A percentile compares a stretch with the other conserved stretches of the same genome.
These are phyloP conservation scores for Agrochola lychnidis DNA, from an alignment of 2,888 invertebrate species.

Conservation along the genomic window DNA sequence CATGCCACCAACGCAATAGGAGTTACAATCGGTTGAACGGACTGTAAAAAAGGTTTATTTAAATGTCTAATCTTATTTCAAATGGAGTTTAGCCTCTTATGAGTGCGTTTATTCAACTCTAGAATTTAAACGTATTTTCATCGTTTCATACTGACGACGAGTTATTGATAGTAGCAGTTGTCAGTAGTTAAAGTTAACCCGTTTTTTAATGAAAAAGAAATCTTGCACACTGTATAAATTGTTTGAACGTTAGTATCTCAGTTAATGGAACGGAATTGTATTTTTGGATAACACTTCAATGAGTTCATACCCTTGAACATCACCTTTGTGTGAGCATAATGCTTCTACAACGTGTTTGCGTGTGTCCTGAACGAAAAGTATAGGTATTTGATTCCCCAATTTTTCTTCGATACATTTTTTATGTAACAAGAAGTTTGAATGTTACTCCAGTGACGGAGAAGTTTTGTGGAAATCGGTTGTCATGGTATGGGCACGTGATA, in stretches of 20 bases:
- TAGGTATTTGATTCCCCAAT: neutral
- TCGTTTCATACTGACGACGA: neutral
- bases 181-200: neutral
- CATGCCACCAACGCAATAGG: too few species aligned
- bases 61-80: too few species aligned
- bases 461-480: neutral
- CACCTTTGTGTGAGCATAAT: neutral
- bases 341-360: neutral
- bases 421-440: neutral
- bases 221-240: neutral
- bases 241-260: conserved; percentile 3
- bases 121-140: neutral
- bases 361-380: neutral
- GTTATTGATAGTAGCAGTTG: neutral
- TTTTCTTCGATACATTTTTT: neutral
- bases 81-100: neutral
- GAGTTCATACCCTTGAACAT: conserved; percentile 13
- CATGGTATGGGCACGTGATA: neutral
- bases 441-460: neutral
- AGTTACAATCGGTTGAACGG: too few species aligned
- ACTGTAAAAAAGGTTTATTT: too few species aligned
- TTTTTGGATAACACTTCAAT: conserved; percentile 17
- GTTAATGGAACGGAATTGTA: conserved; percentile 16
- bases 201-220: neutral
- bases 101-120: conserved; percentile 17